These are phyloP conservation scores for Channa maculata DNA, from an alignment of 2,113 vertebrate species.

Conservation along the genomic window DNA sequence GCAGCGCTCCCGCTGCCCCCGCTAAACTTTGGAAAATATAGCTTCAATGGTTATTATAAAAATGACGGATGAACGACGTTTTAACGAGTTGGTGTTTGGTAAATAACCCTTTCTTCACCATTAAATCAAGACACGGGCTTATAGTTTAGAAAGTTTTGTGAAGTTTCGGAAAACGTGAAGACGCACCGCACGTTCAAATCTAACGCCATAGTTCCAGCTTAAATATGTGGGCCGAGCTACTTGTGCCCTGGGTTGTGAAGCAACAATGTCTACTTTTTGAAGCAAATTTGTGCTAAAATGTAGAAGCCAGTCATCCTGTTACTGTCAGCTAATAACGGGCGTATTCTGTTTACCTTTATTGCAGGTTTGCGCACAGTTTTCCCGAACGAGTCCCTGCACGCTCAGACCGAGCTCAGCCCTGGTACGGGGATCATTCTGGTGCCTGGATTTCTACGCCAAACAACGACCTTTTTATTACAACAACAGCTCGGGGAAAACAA, in stretches of 20 bases:
- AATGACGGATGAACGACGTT: not conserved
- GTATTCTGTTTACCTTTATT: constrained; percentile 63
- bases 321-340: constrained; percentile 15
- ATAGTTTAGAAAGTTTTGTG: not conserved
- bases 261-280: not conserved
- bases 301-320: not conserved
- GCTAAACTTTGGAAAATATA: constrained; percentile 38
- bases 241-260: not conserved
- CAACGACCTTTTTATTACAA: constrained; percentile 1
- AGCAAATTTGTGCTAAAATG: not conserved
- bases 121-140: not conserved
- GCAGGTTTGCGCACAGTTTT: constrained; percentile 61
- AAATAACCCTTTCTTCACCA: rapidly evolving
- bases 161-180: constrained; percentile 34
- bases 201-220: not conserved
- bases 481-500: constrained; percentile 13
- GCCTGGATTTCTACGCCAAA: constrained; percentile 16
- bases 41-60: not conserved
- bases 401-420: constrained; percentile 41
- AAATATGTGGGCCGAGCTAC: not conserved
- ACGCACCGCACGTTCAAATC: not conserved
- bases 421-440: constrained; percentile 33
- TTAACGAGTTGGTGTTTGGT: not conserved
- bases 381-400: constrained; percentile 76
- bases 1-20: constrained; percentile 39